These are phyloP conservation scores for Tarsius wallacei DNA, from an alignment of 2,797 vertebrate species.

Conservation along the genomic window DNA sequence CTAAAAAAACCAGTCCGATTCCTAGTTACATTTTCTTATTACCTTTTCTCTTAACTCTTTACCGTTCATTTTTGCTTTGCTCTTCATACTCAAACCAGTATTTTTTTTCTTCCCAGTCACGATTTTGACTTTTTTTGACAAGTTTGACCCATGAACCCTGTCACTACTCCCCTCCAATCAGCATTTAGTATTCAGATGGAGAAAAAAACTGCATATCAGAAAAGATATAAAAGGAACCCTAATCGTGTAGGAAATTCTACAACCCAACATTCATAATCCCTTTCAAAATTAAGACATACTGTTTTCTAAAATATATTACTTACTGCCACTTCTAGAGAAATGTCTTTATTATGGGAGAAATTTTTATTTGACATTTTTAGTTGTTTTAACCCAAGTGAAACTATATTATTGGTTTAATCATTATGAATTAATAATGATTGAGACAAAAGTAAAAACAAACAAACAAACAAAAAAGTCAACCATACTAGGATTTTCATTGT, in stretches of 20 bases:
- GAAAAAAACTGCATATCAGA: neutral
- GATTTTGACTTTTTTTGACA: neutral
- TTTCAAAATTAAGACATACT: neutral
- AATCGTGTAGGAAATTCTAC: neutral
- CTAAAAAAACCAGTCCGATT: conserved; percentile 29
- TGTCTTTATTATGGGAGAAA: neutral
- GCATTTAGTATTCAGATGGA: neutral
- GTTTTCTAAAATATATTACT: neutral
- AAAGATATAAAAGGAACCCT: neutral
- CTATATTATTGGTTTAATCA: neutral
- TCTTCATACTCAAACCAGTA: neutral
- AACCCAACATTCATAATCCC: neutral
- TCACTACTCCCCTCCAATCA: neutral
- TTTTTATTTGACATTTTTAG: neutral
- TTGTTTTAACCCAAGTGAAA: neutral
- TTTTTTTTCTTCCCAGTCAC: neutral
- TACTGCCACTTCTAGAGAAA: neutral
- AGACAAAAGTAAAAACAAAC: neutral
- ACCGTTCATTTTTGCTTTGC: neutral
- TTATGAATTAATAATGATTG: neutral
- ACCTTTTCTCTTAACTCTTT: neutral
- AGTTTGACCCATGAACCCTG: neutral
- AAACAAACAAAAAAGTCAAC: neutral
- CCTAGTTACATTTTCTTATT: neutral
- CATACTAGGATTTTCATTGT: neutral